A percentile compares a stretch with the other conserved stretches of the same genome.
phyloP scores from a whole-genome alignment of 1,140 invertebrate species.

The Lepidotrigona ventralis region DNA sequence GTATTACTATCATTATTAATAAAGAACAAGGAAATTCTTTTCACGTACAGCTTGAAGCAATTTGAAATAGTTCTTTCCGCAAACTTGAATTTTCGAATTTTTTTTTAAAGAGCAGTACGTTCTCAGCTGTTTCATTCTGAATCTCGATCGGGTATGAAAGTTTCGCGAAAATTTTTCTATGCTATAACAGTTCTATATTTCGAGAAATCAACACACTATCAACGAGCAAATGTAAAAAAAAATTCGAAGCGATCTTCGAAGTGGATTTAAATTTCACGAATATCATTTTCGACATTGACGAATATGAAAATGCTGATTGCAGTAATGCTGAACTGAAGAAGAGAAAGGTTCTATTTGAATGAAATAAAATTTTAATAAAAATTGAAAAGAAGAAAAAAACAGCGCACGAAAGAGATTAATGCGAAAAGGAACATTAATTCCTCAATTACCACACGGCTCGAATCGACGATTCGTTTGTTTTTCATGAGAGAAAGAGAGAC shows the following conservation, averaged over 20 bases:
- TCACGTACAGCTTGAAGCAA: neutral
- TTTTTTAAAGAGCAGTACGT: too few relatives aligned
- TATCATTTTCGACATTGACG: neutral
- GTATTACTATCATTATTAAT: too few relatives aligned
- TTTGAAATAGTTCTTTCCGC: neutral
- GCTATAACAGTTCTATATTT: neutral
- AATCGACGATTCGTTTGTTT: neutral
- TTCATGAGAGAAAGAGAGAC: neutral
- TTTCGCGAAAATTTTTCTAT: neutral
- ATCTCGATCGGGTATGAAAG: neutral
- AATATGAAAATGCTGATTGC: neutral
- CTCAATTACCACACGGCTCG: neutral
- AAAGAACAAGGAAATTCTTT: too few relatives aligned
- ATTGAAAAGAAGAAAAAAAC: too few relatives aligned
- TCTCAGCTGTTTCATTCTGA: neutral
- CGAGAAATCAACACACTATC: neutral
- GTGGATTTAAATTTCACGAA: neutral
- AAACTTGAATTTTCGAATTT: too few relatives aligned
- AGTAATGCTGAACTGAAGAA: neutral
- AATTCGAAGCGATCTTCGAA: neutral
- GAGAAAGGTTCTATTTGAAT: neutral
- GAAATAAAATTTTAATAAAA: neutral
- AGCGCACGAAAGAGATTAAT: neutral
- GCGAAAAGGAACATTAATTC: neutral
- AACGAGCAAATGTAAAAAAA: too few relatives aligned